Base-by-base conservation (phyloP, 2,113 vertebrate genomes). In the Anhinga rufa region DNA sequence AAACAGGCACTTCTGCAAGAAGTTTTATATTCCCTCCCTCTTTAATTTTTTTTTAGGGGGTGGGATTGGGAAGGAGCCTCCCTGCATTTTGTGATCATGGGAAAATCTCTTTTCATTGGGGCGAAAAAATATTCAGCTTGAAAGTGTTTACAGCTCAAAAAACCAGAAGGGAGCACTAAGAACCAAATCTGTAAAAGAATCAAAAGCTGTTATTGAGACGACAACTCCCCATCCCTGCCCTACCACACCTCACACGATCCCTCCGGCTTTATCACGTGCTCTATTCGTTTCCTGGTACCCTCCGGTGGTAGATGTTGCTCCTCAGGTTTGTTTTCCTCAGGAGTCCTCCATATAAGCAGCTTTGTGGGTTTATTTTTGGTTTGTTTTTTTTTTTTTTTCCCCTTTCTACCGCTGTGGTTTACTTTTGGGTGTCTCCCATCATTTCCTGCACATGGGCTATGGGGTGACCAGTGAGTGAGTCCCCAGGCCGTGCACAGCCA, bases 401-500 rank as follows among this genome's bases (percentile, higher is more conserved):
- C n/a, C n/a, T 74, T 68, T 7, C 20, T 22, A 0, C 36, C 14
- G 1, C 32, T 6, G 26, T 12, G 18, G 8, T 52, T 81, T 51
- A 1, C 17, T 70, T 62, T 44, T 29, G 29, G 34, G 17, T 51
- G 52, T 48, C 22, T 75, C 51, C 42, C 44, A 36, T 10, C 65
- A 46, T 20, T 36, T 76, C 48, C 54, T 32, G 34, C 31, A 36
- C 17, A 11, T 1, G 3, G 36, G 34, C 69, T 51, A 8, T 3
- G 29, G 18, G 26, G 34, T 31, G 46, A 25, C 9, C 0, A 3
- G 7, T 25, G 75, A 66, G 16, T 2, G 9, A 75, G 19, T 16
- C 49, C 62, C 24, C 1, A 2, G 4, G n/a, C 31, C 2, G 1
- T 24, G 20, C 9, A 12, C n/a, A 48, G 4, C 29, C 70, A 13